Conservation (phyloP, 2,888 invertebrate genomes). For the Andrena fulva region DNA sequence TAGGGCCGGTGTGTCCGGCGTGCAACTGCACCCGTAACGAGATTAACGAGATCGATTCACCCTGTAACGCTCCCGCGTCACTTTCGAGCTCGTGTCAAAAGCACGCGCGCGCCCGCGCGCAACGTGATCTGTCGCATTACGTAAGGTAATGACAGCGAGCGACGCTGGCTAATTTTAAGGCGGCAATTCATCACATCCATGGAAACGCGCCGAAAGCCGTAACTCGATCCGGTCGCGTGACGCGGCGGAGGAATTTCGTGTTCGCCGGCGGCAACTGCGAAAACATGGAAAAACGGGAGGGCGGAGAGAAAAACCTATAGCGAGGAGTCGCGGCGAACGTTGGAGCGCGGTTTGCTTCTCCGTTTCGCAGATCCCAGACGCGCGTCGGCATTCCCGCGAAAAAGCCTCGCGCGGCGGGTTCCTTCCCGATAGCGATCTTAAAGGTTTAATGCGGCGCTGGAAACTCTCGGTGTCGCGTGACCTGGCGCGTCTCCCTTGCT, state of each 20-base stretch:
- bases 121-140: slow-evolving; percentile 28
- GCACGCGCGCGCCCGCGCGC: neutral
- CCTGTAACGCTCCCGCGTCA: slow-evolving; percentile 16
- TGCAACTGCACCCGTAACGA: slow-evolving; percentile 44
- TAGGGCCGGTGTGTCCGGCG: slow-evolving; percentile 7
- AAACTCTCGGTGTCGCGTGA: slow-evolving; percentile 5
- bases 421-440: neutral
- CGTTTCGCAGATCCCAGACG: neutral
- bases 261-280: neutral
- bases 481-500: neutral
- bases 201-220: slow-evolving; percentile 5
- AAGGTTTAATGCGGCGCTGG: neutral
- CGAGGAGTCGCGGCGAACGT: neutral
- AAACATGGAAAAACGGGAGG: neutral
- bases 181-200: neutral
- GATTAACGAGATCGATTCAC: slow-evolving; percentile 55
- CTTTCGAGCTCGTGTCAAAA: neutral
- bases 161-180: slow-evolving; percentile 19
- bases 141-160: slow-evolving; percentile 29
- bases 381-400: neutral
- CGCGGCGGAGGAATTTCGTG: neutral
- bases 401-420: neutral
- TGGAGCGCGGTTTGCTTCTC: slow-evolving; percentile 1
- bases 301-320: neutral
- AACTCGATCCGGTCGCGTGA: neutral